Evolutionary conservation across 2,888 invertebrate genomes (phyloP).

Genomic region (Panzeria rudis): DNA sequence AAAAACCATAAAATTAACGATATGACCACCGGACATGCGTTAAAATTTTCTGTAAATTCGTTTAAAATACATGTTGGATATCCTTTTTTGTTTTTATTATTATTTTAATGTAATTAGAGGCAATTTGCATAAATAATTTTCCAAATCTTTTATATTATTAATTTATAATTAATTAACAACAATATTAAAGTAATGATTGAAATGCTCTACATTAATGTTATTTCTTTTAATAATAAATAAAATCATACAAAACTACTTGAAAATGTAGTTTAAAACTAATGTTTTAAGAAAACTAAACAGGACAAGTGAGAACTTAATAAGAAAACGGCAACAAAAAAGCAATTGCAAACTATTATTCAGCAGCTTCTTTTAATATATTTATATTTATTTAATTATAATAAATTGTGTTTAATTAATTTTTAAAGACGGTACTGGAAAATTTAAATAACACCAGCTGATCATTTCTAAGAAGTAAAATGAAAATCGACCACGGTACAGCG

Average conservation of each 20-base stretch:
- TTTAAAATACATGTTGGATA: constrained; percentile 30
- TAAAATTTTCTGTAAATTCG: constrained; percentile 54
- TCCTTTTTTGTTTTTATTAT: neutral
- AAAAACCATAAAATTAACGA: constrained; percentile 14
- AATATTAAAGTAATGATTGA: constrained; percentile 8
- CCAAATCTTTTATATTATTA: neutral
- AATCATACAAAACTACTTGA: constrained; percentile 8
- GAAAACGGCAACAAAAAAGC: no score
- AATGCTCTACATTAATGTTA: neutral
- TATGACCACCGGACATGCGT: constrained; percentile 9
- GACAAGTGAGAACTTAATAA: neutral
- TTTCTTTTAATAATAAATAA: constrained; percentile 32
- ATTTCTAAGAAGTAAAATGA: neutral
- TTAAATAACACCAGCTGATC: no score
- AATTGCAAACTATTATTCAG: no score
- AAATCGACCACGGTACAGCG: neutral
- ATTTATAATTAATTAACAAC: neutral
- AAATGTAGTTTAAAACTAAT: neutral
- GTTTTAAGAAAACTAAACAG: neutral
- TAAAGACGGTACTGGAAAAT: no score
- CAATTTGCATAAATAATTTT: neutral
- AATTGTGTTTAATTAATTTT: no score
- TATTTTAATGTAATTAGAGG: constrained; percentile 7
- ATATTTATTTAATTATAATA: no score
- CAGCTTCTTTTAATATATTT: no score